Base-by-base conservation (phyloP, 2,113 vertebrate genomes). In the Callospermophilus lateralis region DNA sequence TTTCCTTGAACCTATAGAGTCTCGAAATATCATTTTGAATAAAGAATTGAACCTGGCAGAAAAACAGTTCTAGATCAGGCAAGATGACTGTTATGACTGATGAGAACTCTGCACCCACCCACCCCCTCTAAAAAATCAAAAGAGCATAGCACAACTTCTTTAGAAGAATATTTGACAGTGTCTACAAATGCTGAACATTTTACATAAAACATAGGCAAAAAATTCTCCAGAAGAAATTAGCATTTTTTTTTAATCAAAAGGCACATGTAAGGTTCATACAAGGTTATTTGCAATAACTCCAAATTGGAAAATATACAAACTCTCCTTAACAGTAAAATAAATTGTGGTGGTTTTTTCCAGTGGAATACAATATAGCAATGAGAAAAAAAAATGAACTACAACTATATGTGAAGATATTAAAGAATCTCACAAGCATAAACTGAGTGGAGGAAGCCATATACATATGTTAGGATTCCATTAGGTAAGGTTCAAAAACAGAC, bases 1-100 rank as follows among this genome's bases (percentile, higher is more conserved):
- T 74, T 45, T 79, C 6, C 26, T 73, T 26, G 19, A 39, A 55
- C 3, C 11, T 1, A 17, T 0, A 17, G 0, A 1, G 53, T 51
- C 58, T 81, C 74, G 34, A 39, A 42, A 42, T 42, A 2, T 67
- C 42, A 26, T 67, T 20, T 19, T 83, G 4, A 78, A 58, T 37
- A 67, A 81, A 83, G 11, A 48, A 67, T 24, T 28, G 16, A n/a
- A 12, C 34, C 1, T 78, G 55, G 3, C 39, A 48, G 24, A 13
- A 55, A 84, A 68, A 10, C 11, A 34, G 8, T 73, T 95, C 9
- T n/a, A 70, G 28, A 32, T 68, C n/a, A 80, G 19, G 16, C 30
- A 79, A 85, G 9, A 80, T 37, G 15, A 45, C 4, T 39, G 88
- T 24, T 48, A 84, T 88, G 11, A 53, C 2, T 39, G 55, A 84